Evolutionary conservation across 2,888 invertebrate genomes (phyloP).

Genomic region (Latheticus oryzae): DNA sequence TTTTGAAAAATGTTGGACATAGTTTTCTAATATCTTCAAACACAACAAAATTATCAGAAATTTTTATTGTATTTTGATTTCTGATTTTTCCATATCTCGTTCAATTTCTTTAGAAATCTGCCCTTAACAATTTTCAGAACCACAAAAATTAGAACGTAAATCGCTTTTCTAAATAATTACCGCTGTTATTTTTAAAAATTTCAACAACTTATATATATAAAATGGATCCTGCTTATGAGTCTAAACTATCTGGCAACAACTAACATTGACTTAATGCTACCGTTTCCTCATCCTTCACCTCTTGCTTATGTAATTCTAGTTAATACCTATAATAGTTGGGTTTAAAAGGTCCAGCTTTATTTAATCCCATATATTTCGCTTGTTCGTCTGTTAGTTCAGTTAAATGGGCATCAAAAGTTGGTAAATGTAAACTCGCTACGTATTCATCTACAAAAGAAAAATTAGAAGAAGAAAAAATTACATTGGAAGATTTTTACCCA

Average conservation of each 20-base stretch:
- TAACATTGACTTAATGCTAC: conserved; percentile 49
- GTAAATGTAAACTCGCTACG: conserved; percentile 95
- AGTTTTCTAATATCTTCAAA: too few species aligned
- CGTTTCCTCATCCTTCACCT: conserved; percentile 38
- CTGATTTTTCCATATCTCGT: too few species aligned
- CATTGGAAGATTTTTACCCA: conserved; percentile 76
- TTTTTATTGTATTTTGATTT: too few species aligned
- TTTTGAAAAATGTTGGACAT: too few species aligned
- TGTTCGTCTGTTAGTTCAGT: conserved; percentile 97
- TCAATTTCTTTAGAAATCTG: too few species aligned
- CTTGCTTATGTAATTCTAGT: conserved; percentile 3
- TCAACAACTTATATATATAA: conserved; percentile 27
- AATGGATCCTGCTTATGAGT: conserved; percentile 25
- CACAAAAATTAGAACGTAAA: conserved; percentile 13
- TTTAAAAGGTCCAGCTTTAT: conserved; percentile 98
- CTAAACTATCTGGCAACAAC: conserved; percentile 48
- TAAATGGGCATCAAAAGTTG: conserved; percentile 96
- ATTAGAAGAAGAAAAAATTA: too few species aligned
- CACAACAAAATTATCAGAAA: too few species aligned
- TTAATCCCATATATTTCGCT: conserved; percentile 96
- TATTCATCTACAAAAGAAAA: conserved; percentile 85
- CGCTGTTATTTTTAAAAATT: conserved; percentile 8
- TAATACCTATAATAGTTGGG: conserved; percentile 95
- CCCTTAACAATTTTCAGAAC: too few species aligned
- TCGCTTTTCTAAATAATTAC: conserved; percentile 20